Percentiles rank a stretch among this genome's conserved stretches.
phyloP scores from a whole-genome alignment of 1,140 invertebrate genomes.

The Trypoxylus dichotomus region DNA sequence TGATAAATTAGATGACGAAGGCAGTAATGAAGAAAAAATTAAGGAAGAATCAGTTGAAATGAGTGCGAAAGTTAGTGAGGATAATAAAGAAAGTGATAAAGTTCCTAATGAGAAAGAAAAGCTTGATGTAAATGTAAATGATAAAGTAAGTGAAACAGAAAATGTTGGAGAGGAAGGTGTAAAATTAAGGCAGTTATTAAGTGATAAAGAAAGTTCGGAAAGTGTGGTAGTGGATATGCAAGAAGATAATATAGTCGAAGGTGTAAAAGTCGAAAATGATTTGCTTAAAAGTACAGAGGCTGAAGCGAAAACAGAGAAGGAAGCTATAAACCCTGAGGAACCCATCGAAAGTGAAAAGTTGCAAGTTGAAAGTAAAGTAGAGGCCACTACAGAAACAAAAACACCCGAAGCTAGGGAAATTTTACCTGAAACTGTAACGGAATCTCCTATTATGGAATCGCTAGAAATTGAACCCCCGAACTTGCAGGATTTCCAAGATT shows the following conservation, averaged over 20 bases:
- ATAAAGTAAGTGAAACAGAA: neutral
- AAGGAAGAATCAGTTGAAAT: neutral
- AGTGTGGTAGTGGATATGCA: neutral
- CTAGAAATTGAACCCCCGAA: neutral
- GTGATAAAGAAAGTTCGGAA: neutral
- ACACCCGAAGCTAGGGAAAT: neutral
- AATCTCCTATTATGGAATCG: neutral
- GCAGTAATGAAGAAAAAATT: neutral
- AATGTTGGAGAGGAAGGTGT: neutral
- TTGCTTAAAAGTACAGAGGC: too few relatives aligned
- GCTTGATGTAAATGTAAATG: neutral
- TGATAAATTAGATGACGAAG: neutral
- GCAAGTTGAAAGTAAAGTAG: too few relatives aligned
- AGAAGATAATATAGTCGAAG: too few relatives aligned
- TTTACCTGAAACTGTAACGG: neutral
- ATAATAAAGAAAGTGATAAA: neutral
- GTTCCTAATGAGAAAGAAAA: neutral
- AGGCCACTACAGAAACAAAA: too few relatives aligned
- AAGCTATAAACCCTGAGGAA: too few relatives aligned
- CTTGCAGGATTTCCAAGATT: neutral
- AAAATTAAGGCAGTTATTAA: slow-evolving; percentile 9
- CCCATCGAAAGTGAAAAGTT: too few relatives aligned
- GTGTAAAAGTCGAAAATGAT: too few relatives aligned
- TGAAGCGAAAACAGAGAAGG: too few relatives aligned
- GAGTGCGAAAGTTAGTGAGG: neutral